Evolutionary conservation across 2,113 vertebrate species (phyloP).

Genomic region (Camelus bactrianus): DNA sequence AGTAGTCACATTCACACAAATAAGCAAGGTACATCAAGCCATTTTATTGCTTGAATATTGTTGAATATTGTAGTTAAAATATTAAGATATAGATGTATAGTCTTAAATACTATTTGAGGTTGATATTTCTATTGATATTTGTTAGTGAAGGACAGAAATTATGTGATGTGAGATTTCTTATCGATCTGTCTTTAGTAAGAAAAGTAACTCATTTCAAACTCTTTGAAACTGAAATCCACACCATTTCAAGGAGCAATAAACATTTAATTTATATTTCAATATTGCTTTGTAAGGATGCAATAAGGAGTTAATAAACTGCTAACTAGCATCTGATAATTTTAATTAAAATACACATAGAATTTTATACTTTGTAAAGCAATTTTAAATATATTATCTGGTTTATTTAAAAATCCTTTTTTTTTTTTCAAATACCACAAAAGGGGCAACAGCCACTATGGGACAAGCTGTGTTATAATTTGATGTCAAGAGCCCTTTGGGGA

Average conservation of each 20-base stretch:
- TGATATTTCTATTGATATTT: constrained; percentile 19
- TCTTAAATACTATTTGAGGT: constrained; percentile 18
- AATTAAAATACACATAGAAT: constrained; percentile 13
- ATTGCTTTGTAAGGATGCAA: constrained; percentile 9
- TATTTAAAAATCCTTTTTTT: not conserved
- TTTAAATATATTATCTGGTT: constrained; percentile 6
- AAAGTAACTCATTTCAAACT: not conserved
- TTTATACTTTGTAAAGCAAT: not conserved
- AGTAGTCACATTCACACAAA: constrained; percentile 2
- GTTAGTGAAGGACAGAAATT: not conserved
- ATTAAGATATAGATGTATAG: not conserved
- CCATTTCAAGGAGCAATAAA: not conserved
- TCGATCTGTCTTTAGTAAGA: constrained; percentile 37
- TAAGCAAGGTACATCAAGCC: not conserved
- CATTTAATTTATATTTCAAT: constrained; percentile 41
- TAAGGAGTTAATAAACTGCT: not conserved
- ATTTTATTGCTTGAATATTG: constrained; percentile 7
- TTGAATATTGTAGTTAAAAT: constrained; percentile 27
- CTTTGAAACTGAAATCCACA: not conserved
- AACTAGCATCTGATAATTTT: not conserved
- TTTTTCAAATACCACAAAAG: not conserved
- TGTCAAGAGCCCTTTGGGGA: not conserved
- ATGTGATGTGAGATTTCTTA: not conserved
- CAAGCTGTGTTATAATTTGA: not conserved
- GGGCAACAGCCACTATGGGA: not conserved